A percentile compares a stretch with the other conserved stretches of the same genome.
These are phyloP conservation scores for Myotis davidii DNA, from an alignment of 2,113 vertebrate genomes.

Conservation along the genomic window DNA sequence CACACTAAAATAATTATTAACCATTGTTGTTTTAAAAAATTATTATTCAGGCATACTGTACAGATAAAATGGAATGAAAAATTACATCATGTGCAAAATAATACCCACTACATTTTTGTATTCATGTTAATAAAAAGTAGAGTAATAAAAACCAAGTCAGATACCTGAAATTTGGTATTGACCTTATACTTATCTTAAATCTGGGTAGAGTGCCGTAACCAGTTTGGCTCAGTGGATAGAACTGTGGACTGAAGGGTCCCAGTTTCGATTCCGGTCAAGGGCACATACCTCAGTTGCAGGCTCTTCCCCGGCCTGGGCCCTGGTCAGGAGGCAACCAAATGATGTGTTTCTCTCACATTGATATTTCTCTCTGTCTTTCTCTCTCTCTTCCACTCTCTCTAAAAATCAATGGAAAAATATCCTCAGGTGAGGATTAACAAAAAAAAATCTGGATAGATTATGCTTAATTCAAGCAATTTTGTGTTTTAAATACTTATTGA, in stretches of 20 bases:
- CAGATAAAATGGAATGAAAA: background rate
- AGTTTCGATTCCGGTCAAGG: no score
- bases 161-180: slow-evolving; percentile 7
- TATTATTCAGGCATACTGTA: background rate
- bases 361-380: no score
- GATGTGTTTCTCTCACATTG: no score
- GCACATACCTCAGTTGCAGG: no score
- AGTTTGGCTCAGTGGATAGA: no score
- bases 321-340: no score
- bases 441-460: background rate
- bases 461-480: slow-evolving; percentile 17
- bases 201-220: background rate
- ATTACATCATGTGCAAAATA: background rate
- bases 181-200: background rate
- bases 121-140: slow-evolving; percentile 4
- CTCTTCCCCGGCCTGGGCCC: no score
- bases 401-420: no score
- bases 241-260: no score
- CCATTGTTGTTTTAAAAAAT: background rate
- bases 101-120: background rate
- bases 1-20: background rate
- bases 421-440: no score
- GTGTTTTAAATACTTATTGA: background rate
- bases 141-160: background rate
- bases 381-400: no score